phyloP scores from a whole-genome alignment of 2,888 invertebrate genomes.

The Macrophya alboannulata region DNA sequence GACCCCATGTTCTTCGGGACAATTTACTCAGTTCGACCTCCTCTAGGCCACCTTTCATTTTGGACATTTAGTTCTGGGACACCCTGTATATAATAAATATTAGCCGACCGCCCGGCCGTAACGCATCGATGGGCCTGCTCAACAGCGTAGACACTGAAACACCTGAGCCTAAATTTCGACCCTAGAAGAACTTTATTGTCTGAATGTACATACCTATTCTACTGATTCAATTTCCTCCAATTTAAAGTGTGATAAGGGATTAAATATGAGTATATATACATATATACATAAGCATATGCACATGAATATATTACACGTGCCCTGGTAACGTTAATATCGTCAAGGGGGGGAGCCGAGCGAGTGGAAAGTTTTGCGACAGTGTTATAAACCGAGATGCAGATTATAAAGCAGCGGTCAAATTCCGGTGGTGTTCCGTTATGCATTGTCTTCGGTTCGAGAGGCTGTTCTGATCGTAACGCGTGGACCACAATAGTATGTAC shows the following conservation, averaged over 20 bases:
- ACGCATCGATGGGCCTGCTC: too few species aligned
- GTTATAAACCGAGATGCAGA: slow-evolving; percentile 39
- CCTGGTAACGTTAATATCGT: slow-evolving; percentile 13
- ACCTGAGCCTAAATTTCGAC: too few species aligned
- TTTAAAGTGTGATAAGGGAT: not conserved
- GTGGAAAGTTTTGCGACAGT: slow-evolving; percentile 43
- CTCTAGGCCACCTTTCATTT: too few species aligned
- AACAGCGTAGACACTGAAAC: too few species aligned
- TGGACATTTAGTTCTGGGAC: too few species aligned
- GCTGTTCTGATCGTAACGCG: not conserved
- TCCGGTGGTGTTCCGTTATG: slow-evolving; percentile 54
- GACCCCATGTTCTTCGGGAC: too few species aligned
- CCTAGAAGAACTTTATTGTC: too few species aligned
- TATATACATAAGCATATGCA: not conserved
- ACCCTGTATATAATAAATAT: too few species aligned
- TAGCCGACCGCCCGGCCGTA: too few species aligned
- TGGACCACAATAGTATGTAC: slow-evolving; percentile 29
- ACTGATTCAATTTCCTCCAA: not conserved
- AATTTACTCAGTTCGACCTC: too few species aligned
- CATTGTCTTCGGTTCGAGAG: slow-evolving; percentile 42
- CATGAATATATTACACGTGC: slow-evolving; percentile 4
- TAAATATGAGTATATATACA: not conserved
- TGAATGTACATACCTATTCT: not conserved
- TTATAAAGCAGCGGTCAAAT: slow-evolving; percentile 40
- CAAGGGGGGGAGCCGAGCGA: not conserved